Evolutionary conservation across 2,797 vertebrate species (phyloP), one percentile per base, ranked within the genome.

Genomic region (Brotula barbata): DNA sequence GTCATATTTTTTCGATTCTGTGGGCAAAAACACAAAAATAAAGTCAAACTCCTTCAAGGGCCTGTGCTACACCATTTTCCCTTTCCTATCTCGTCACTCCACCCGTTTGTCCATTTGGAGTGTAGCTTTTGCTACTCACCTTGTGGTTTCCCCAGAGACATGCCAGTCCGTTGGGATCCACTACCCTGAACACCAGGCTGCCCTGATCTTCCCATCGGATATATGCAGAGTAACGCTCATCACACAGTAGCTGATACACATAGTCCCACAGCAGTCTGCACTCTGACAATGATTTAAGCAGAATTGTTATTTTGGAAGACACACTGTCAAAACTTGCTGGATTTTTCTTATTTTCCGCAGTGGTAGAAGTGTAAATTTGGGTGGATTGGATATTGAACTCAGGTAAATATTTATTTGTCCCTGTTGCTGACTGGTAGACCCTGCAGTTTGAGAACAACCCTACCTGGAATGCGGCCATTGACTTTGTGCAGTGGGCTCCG

Each of bases 121-220:
- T 88, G 51, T 36, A 11, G 9, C 1, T 28, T 28, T 28, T 28
- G 25, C 34, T 10, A 17, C 45, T 87, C 60, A 96, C 95, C 92
- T 97, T 98, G 81, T 98, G 95, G 81, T 94, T 94, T 15, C 96
- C 96, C 96, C 95, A 97, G 68, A 98, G 94, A 52, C 89, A 89
- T 15, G 96, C 94, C 1, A 98, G 88, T 60, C 94, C 94, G 0
- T 93, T 95, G 0, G 96, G 94, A 73, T 96, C 93, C 9, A 96
- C 92, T 0, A 96, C 90, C 0, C 92, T 88, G 72, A 97, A 98
- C 48, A 95, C 78, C 53, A 90, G 93, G 64, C 85, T 82, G 0
- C 91, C 87, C 31, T 75, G 81, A 61, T 97, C 93, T 56, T 96
- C 94, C 95, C 96, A 96, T 56, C 87, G 85, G 65, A 98, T 94